phyloP scores from a whole-genome alignment of 2,797 vertebrate species.

The Lepidocolaptes lacrymiger region DNA sequence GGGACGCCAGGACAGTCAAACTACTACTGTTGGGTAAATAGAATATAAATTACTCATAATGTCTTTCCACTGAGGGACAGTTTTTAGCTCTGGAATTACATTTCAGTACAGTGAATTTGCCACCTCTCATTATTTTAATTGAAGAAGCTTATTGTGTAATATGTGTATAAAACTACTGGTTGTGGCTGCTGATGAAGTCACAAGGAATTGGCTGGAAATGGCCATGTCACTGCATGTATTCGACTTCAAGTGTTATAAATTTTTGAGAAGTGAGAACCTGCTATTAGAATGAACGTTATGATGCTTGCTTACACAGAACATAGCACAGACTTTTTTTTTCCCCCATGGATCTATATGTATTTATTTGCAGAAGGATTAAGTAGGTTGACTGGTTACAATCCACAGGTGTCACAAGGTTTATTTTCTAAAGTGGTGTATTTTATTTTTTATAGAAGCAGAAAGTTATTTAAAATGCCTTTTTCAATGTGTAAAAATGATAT shows the following conservation, averaged over 20 bases:
- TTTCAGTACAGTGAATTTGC: neutral
- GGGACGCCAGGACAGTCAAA: conserved; percentile 78
- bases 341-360: neutral
- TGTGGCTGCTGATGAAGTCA: neutral
- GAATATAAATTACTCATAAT: neutral
- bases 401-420: neutral
- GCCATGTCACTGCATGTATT: neutral
- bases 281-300: neutral
- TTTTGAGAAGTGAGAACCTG: neutral
- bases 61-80: neutral
- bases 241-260: neutral
- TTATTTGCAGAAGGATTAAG: neutral
- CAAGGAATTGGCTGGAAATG: neutral
- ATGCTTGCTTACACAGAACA: neutral
- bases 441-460: neutral
- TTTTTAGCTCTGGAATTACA: neutral
- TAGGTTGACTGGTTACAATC: neutral
- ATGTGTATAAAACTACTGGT: neutral
- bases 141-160: neutral
- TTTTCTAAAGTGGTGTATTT: neutral
- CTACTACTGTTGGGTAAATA: conserved; percentile 77
- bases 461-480: neutral
- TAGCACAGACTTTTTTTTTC: neutral
- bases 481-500: neutral
- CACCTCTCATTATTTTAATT: neutral